phyloP scores from a whole-genome alignment of 2,113 vertebrate species.

The Barnardius zonarius region DNA sequence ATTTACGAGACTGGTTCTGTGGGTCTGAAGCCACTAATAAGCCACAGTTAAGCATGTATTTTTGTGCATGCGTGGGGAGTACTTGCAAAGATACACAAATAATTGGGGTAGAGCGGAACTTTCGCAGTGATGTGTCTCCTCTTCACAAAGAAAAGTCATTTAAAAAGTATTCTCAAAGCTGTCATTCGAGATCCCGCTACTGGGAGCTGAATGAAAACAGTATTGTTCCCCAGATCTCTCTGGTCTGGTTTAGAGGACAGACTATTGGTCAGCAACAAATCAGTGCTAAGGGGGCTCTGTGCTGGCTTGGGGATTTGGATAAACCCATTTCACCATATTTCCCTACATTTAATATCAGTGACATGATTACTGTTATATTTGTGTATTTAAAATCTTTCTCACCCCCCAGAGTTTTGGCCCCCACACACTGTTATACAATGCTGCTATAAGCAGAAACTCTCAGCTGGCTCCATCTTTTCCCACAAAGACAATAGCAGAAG shows the following conservation, averaged over 20 bases:
- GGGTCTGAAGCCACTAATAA: not conserved
- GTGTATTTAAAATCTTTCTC: not conserved
- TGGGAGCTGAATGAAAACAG: not conserved
- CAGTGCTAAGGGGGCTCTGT: rapidly evolving
- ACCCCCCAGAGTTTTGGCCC: not conserved
- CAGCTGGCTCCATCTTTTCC: not conserved
- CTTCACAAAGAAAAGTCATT: not conserved
- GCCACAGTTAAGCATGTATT: not conserved
- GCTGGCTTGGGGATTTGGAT: not conserved
- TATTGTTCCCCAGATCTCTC: not conserved
- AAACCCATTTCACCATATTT: not conserved
- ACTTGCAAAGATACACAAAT: not conserved
- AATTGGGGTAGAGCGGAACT: not conserved
- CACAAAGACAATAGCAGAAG: not conserved
- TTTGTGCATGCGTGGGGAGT: not conserved
- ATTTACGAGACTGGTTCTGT: not conserved
- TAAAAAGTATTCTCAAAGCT: not conserved
- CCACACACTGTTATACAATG: not conserved
- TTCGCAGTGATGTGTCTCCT: not conserved
- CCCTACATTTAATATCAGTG: not conserved
- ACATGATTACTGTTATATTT: not conserved
- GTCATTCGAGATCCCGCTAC: not conserved
- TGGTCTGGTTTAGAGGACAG: not conserved
- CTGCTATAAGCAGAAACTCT: not conserved
- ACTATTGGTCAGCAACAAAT: not conserved